Evolutionary conservation across 2,888 invertebrate genomes (phyloP).

Genomic region (Campopleginae sp.): DNA sequence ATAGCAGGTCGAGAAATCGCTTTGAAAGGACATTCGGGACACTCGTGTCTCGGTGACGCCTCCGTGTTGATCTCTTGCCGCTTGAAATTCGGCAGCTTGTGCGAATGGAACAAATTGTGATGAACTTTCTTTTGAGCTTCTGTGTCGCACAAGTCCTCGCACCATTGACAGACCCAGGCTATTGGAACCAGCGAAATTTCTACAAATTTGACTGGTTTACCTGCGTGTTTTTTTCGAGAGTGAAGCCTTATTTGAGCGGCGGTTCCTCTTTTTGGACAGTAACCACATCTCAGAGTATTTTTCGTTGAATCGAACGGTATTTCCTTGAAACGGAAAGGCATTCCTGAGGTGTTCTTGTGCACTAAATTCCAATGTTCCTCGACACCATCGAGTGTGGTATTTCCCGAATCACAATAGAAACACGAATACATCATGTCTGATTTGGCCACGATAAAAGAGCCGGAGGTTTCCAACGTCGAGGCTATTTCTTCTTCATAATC

Average conservation of each 20-base stretch:
- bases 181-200: constrained; percentile 68
- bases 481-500: constrained; percentile 73
- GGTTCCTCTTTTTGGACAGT: constrained; percentile 75
- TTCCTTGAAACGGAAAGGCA: constrained; percentile 75
- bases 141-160: constrained; percentile 79
- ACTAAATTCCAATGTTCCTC: constrained; percentile 76
- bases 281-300: constrained; percentile 74
- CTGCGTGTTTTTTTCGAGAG: constrained; percentile 73
- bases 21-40: constrained; percentile 82
- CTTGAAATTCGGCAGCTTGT: constrained; percentile 77
- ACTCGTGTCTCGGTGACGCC: constrained; percentile 75
- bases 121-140: constrained; percentile 80
- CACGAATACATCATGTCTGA: constrained; percentile 74
- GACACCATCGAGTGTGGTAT: constrained; percentile 73
- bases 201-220: constrained; percentile 71
- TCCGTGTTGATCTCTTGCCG: constrained; percentile 47
- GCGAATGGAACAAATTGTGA: constrained; percentile 82
- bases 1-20: constrained; percentile 78
- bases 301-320: constrained; percentile 50
- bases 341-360: constrained; percentile 71
- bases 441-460: constrained; percentile 28
- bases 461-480: constrained; percentile 4
- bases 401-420: constrained; percentile 77
- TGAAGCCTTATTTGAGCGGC: constrained; percentile 73
- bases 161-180: constrained; percentile 80